Evolutionary conservation across 2,888 invertebrate genomes (phyloP).

Genomic region (Tipula helvola): DNA sequence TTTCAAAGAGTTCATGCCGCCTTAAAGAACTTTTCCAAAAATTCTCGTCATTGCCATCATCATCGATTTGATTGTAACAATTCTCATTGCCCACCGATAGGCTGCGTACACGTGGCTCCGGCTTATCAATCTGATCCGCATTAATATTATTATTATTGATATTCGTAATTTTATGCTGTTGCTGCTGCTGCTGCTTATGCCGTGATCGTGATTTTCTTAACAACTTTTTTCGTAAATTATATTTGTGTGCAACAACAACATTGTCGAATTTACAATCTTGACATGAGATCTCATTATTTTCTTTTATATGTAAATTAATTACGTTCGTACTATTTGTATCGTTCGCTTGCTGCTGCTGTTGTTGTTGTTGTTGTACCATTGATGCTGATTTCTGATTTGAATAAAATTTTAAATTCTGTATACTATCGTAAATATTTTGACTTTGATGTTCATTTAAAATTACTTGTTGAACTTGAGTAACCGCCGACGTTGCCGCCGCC

Average conservation of each 20-base stretch:
- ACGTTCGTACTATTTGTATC: neutral
- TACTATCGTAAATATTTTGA: constrained; percentile 32
- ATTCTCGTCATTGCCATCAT: constrained; percentile 26
- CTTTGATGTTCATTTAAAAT: constrained; percentile 13
- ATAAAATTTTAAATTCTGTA: constrained; percentile 31
- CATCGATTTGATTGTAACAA: constrained; percentile 19
- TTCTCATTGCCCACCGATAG: constrained; percentile 35
- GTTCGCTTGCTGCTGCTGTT: neutral
- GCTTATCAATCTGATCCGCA: constrained; percentile 16
- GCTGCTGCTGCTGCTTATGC: neutral
- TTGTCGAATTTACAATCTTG: constrained; percentile 8
- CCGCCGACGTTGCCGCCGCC: neutral
- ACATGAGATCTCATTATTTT: neutral
- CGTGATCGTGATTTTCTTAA: constrained; percentile 27
- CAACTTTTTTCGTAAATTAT: constrained; percentile 28
- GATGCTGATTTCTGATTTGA: constrained; percentile 14
- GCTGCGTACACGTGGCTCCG: constrained; percentile 32
- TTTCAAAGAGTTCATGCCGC: constrained; percentile 70
- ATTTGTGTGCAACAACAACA: neutral
- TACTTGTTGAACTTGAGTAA: neutral
- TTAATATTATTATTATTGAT: neutral
- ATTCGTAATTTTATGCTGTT: neutral
- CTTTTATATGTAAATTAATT: constrained; percentile 6
- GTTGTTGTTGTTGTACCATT: neutral
- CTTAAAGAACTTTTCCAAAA: constrained; percentile 59